phyloP scores from a whole-genome alignment of 2,113 vertebrate species.

The Cyphomyrus discorhynchus region DNA sequence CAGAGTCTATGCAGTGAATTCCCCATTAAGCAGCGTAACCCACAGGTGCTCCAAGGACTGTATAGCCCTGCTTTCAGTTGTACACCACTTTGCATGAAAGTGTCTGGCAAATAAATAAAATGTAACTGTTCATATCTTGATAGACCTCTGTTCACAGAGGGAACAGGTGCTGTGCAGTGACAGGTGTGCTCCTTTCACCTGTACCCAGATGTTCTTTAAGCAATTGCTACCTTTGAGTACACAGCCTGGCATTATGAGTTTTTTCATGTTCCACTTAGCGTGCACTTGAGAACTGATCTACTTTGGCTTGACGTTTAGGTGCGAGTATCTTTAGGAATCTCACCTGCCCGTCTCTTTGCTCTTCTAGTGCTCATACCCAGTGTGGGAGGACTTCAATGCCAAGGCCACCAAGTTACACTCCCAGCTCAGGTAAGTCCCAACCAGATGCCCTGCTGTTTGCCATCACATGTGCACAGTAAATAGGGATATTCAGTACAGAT shows the following conservation, averaged over 20 bases:
- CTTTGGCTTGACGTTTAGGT: neutral
- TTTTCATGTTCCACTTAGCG: neutral
- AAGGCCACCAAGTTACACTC: slow-evolving; percentile 98
- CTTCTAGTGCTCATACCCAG: slow-evolving; percentile 87
- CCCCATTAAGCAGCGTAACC: neutral
- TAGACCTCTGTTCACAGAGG: neutral
- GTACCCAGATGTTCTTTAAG: neutral
- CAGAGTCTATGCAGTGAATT: neutral
- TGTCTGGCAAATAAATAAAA: neutral
- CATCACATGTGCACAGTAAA: neutral
- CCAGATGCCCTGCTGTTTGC: neutral
- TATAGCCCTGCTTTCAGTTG: neutral
- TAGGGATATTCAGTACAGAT: neutral
- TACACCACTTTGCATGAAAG: neutral
- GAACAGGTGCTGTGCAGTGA: neutral
- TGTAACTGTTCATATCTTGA: neutral
- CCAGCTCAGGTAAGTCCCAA: slow-evolving; percentile 81
- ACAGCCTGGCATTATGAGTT: neutral
- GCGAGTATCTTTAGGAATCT: neutral
- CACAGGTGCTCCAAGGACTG: neutral
- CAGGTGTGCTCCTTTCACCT: neutral
- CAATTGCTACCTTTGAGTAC: neutral
- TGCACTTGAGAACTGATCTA: slow-evolving; percentile 15
- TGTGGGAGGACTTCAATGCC: slow-evolving; percentile 97
- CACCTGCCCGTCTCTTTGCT: slow-evolving; percentile 18